Base-by-base conservation (phyloP, 2,797 vertebrate genomes). In the Bradypodion ventrale region DNA sequence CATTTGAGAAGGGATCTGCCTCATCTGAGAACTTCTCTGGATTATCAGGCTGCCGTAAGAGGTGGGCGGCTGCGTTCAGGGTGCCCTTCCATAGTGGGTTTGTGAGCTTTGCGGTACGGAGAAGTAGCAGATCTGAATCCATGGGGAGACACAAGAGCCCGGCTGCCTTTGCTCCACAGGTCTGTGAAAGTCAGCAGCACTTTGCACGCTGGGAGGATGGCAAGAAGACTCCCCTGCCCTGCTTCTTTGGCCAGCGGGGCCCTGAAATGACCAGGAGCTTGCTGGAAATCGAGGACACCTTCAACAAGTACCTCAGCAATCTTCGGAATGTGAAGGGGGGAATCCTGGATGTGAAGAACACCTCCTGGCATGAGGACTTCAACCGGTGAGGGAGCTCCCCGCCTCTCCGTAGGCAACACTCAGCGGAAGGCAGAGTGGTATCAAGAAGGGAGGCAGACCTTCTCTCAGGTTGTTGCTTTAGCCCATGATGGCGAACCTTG, bases 141-240 rank as follows among this genome's bases (percentile, higher is more conserved):
- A 29, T n/a, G 52, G 52, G 52, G 5, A 44, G 44, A 12, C 6
- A 1, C 44, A 1, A 15, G 1, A 10, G 13, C 27, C n/a, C 19
- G 3, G 19, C 7, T 5, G 4, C 23, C 19, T 23, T 32, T 23
- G 19, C 21, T 37, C 75, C 81, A 60, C 83, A 98, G 98, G 96
- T 98, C 56, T 98, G 98, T 77, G 93, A 96, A 56, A 97, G 96
- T 93, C 97, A 98, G 94, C 93, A 97, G 86, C 97, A 97, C 88
- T 98, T 98, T 93, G 97, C 96, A 44, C 97, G 97, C n/a, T 96
- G 96, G 93, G 95, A 96, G 77, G 97, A 98, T 23, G 97, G 97
- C 87, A 91, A 93, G 79, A 95, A 97, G 92, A 95, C 94, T 2
- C 92, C 95, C 0, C 87, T 97, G 88, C 96, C 93, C 5, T 93